Conservation (phyloP, 2,113 vertebrate species). For the Erythrolamprus reginae region DNA sequence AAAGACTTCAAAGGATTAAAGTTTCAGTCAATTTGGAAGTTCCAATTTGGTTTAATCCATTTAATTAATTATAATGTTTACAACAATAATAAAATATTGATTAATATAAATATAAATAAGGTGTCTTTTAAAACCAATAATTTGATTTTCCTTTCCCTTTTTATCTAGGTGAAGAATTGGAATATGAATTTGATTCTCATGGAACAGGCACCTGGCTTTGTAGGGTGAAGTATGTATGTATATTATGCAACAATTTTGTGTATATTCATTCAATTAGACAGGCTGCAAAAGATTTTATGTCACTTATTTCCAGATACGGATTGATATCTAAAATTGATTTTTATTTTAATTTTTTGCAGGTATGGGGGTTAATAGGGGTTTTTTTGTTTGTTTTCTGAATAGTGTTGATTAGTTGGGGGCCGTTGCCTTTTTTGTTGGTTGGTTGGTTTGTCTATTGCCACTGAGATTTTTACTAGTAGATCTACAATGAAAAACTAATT, state of each 20-base stretch:
- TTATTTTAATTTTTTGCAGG: background rate
- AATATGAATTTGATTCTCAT: slow-evolving; percentile 94
- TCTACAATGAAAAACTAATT: background rate
- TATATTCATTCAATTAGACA: background rate
- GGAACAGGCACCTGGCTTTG: slow-evolving; percentile 91
- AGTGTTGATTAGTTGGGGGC: background rate
- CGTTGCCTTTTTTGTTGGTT: background rate
- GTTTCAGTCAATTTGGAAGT: background rate
- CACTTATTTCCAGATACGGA: background rate
- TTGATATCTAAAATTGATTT: background rate
- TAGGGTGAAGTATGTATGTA: slow-evolving; percentile 86
- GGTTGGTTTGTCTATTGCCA: background rate
- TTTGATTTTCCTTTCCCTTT: slow-evolving; percentile 10
- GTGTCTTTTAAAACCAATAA: background rate
- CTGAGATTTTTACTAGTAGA: background rate
- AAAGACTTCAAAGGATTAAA: background rate
- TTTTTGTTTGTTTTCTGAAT: background rate
- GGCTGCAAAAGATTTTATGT: background rate
- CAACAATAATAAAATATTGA: background rate
- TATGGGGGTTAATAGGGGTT: background rate
- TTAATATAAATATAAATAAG: background rate
- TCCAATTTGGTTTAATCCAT: background rate
- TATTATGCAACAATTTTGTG: slow-evolving; percentile 48
- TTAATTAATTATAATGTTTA: background rate
- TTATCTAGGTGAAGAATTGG: slow-evolving; percentile 87